A percentile compares a stretch with the other conserved stretches of the same genome.
Conservation (phyloP, 1,140 invertebrate species). For the Batillaria attramentaria region DNA sequence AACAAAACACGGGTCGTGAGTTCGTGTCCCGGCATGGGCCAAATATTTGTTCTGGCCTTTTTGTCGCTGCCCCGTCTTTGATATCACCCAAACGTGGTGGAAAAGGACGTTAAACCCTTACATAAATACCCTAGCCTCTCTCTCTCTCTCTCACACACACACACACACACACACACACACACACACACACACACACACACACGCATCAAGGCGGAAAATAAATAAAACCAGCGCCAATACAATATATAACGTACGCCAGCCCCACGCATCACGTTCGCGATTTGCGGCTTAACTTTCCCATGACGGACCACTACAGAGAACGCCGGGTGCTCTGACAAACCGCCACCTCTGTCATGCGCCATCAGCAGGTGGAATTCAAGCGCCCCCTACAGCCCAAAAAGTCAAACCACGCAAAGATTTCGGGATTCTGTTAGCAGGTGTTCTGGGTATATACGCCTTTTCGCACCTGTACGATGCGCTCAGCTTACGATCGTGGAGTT, state of each 20-base stretch:
- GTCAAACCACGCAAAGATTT: too few relatives aligned
- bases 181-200: constrained; percentile 17
- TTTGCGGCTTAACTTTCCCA: too few relatives aligned
- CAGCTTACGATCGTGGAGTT: too few relatives aligned
- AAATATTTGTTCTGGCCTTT: background rate
- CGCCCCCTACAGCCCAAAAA: background rate
- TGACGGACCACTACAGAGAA: too few relatives aligned
- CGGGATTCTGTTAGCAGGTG: too few relatives aligned
- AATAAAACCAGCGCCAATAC: background rate
- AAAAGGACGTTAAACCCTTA: too few relatives aligned
- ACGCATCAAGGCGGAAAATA: background rate
- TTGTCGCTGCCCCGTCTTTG: background rate
- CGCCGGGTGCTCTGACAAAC: background rate
- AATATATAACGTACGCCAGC: background rate
- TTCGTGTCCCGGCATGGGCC: background rate
- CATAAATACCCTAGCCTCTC: too few relatives aligned
- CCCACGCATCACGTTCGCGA: background rate
- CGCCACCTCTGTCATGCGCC: background rate
- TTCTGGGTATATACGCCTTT: too few relatives aligned
- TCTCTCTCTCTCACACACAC: background rate
- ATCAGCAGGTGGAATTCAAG: background rate
- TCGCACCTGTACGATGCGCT: too few relatives aligned
- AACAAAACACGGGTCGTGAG: too few relatives aligned
- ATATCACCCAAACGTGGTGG: too few relatives aligned
- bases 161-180: constrained; percentile 18